Conservation (phyloP, 2,113 vertebrate species). For the Phaethon lepturus region DNA sequence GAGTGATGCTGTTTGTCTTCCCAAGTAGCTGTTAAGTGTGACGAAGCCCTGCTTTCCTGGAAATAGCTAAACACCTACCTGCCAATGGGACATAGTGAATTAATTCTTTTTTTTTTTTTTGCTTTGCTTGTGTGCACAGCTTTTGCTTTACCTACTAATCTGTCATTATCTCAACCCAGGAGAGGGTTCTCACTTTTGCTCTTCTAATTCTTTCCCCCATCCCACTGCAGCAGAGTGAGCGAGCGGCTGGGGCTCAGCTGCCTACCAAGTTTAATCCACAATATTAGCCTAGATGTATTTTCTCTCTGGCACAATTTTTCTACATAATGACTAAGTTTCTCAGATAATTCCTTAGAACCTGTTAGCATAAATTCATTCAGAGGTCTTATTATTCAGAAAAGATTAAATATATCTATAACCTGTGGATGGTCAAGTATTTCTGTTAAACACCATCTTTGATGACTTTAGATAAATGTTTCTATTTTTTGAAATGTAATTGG, state of each 20-base stretch:
- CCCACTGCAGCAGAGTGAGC: no score
- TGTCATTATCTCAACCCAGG: neutral
- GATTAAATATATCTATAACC: rapidly evolving
- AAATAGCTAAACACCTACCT: no score
- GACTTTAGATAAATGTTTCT: neutral
- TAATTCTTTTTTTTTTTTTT: neutral
- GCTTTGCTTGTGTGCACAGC: neutral
- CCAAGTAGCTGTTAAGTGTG: rapidly evolving
- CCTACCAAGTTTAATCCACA: neutral
- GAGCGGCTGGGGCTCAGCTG: neutral
- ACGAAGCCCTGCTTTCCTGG: neutral
- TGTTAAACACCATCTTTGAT: neutral
- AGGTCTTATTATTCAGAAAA: neutral
- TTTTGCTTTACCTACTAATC: neutral
- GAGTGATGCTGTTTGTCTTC: neutral
- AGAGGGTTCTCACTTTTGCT: neutral
- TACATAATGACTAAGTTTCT: neutral
- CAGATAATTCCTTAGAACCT: neutral
- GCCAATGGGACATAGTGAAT: rapidly evolving
- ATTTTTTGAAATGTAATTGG: neutral
- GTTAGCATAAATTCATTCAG: neutral
- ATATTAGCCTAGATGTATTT: neutral
- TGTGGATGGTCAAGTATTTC: neutral
- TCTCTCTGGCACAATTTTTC: neutral
- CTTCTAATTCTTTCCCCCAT: neutral